Evolutionary conservation across 2,888 invertebrate species (phyloP), one percentile per base, ranked within the genome.

Genomic region (Agonopterix alstromeriana): DNA sequence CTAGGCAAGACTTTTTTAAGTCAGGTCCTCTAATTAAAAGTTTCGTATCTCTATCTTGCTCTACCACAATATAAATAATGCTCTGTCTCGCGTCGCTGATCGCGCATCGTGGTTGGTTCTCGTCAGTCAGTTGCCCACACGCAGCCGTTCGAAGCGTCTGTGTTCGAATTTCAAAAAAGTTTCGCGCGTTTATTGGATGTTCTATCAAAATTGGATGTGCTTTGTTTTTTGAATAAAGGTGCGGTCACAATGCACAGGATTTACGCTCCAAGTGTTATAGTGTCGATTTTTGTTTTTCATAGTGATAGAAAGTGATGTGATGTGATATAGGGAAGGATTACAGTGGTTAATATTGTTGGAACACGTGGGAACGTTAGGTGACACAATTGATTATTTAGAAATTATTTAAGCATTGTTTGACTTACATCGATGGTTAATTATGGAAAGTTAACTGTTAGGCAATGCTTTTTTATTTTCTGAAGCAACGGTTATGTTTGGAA

Each of bases 91-190:
- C 38, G 58, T 53, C 38, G 38, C 38, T 38, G 10, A 9, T 38
- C 38, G 65, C 67, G 61, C 65, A 49, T 52, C 57, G 63, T 63
- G 78, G 76, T 77, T 73, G 75, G 77, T 59, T 65, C 53, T 60
- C 68, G 71, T 70, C 71, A 70, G 61, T 72, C 79, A 86, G 87
- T 87, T 78, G 85, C 81, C 80, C 82, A 72, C 61, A 73, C 84
- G 86, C 84, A 70, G 67, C 64, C 70, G 70, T 62, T 62, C 58
- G 69, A 71, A 69, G 65, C 65, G 79, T 68, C 61, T 77, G 82
- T 73, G 76, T 74, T 69, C 60, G 60, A 70, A 60, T 59, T 69
- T 74, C 53, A 63, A 73, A 72, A 27, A 27, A 54, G 52, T 78
- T 75, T 75, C 68, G 75, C 78, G 75, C 73, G 46, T 53, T 55